Base-by-base conservation (phyloP, 2,113 vertebrate species). In the Hippocampus barbouri region DNA sequence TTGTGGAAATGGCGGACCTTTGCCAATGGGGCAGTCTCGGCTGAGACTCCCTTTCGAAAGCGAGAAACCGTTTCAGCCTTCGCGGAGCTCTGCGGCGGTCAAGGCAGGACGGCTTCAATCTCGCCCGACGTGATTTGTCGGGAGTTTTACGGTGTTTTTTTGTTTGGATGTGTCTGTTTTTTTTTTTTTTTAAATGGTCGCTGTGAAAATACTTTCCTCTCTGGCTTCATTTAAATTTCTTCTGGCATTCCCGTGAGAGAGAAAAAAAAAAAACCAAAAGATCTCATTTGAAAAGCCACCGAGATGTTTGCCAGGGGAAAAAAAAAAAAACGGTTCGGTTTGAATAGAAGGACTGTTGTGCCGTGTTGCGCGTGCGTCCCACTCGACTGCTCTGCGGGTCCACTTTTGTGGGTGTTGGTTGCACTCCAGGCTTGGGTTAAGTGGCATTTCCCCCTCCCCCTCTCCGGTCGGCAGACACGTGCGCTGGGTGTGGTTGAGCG, bases 281-380 rank as follows among this genome's bases (percentile, higher is more conserved):
- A 85, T 88, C 84, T 89, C 84, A 86, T 82, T 85, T 85, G 84
- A 74, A 81, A 79, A 76, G 75, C 70, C 72, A 79, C 85, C 84
- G 57, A 78, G 72, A 79, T 64, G 69, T 11, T 23, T 78, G 89
- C 84, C 87, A 88, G 74, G 73, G 79, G 78, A n/a, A n/a, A n/a
- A 25, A 25, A 25, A 86, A 15, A 91, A 89, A 89, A 86, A 78
- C 79, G 85, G 79, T 86, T 76, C 72, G 73, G 21, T 87, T 86
- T 92, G 85, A 92, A 93, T 88, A 81, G 88, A 78, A 69, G 73
- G 82, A 85, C 85, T 92, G 89, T 92, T 92, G 87, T 79, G 66
- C 82, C 84, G 73, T 70, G 67, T 67, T 89, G 82, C 85, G 76
- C 16, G 16, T 74, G 76, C 16, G 16, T 74, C 62, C 61, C 73